Evolutionary conservation across 2,797 vertebrate species (phyloP).

Genomic region (Thripadectes ignobilis): DNA sequence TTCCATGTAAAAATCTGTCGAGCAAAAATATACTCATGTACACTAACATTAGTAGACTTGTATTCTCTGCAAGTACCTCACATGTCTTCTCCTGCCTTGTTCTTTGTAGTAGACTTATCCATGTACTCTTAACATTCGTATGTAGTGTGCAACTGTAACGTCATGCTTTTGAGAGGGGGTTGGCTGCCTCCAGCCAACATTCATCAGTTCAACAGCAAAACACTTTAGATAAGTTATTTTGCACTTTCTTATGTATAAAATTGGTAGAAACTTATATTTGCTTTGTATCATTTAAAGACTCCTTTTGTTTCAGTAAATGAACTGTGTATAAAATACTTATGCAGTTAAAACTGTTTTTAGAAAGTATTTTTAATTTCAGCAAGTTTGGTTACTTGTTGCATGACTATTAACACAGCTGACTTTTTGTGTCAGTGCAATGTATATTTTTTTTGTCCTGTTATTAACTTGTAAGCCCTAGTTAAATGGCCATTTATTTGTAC

Average conservation of each 20-base stretch:
- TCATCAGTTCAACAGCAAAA: constrained; percentile 78
- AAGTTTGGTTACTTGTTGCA: constrained; percentile 99
- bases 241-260: constrained; percentile 92
- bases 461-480: constrained; percentile 86
- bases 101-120: constrained; percentile 42
- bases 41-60: constrained; percentile 51
- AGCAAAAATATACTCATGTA: constrained; percentile 35
- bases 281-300: constrained; percentile 86
- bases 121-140: constrained; percentile 75
- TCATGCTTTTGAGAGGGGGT: constrained; percentile 74
- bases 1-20: constrained; percentile 53
- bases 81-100: constrained; percentile 67
- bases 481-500: constrained; percentile 87
- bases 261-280: constrained; percentile 84
- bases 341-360: constrained; percentile 94
- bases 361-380: constrained; percentile 96
- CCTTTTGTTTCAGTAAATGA: constrained; percentile 87
- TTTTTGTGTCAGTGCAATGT: constrained; percentile 99
- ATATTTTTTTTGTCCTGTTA: constrained; percentile 88
- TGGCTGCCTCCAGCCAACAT: constrained; percentile 72
- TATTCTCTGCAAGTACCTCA: constrained; percentile 73
- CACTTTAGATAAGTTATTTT: constrained; percentile 86
- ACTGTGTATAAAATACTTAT: constrained; percentile 99
- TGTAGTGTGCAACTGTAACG: constrained; percentile 81
- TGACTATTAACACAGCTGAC: constrained; percentile 98